phyloP scores from a whole-genome alignment of 2,113 vertebrate species.

The Mirounga angustirostris region DNA sequence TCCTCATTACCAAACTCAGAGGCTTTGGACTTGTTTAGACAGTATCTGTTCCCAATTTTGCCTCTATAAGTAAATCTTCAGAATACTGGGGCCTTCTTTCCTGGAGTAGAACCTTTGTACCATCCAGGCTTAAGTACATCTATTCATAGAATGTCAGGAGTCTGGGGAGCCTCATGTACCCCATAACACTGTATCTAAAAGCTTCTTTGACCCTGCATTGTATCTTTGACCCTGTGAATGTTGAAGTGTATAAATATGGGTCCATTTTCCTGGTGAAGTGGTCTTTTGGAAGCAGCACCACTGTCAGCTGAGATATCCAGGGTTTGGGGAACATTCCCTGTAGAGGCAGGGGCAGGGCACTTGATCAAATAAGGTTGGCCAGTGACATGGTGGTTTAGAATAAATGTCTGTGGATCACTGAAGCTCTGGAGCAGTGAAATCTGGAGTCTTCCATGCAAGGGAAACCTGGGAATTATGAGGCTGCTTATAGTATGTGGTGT shows the following conservation, averaged over 20 bases:
- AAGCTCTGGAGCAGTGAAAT: background rate
- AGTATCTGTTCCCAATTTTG: background rate
- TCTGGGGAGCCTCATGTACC: background rate
- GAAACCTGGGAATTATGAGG: background rate
- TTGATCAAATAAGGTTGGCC: background rate
- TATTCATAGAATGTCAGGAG: background rate
- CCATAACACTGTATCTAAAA: background rate
- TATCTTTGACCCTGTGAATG: background rate
- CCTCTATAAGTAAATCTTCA: background rate
- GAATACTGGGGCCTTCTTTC: background rate
- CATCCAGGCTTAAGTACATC: background rate
- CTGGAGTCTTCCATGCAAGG: background rate
- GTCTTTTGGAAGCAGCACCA: background rate
- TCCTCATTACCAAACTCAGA: background rate
- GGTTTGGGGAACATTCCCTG: background rate
- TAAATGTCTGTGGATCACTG: background rate
- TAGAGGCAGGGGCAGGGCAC: background rate
- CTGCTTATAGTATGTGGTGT: no score
- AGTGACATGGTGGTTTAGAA: background rate
- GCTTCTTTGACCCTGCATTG: background rate
- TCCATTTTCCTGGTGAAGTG: background rate
- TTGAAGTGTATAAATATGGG: background rate
- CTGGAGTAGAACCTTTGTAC: background rate
- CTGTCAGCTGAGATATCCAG: background rate
- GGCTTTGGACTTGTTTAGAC: background rate